A percentile compares a stretch with the other conserved stretches of the same genome.
Evolutionary conservation across 2,888 invertebrate genomes (phyloP).

Genomic region (Drosophila quinaria): DNA sequence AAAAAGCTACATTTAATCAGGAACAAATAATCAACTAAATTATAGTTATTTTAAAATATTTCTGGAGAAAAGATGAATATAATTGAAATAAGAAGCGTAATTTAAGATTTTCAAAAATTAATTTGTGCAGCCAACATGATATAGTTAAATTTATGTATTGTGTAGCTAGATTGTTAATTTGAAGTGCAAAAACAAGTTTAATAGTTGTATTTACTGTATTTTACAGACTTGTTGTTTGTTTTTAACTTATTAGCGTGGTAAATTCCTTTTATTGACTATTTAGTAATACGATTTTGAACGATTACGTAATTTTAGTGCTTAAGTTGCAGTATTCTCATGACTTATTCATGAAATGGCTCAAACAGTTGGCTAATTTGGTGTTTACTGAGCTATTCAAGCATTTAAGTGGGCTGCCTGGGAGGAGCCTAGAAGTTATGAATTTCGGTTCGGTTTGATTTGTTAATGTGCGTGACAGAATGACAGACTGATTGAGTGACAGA

Average conservation of each 20-base stretch:
- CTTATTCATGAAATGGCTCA: constrained; percentile 42
- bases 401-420: constrained; percentile 15
- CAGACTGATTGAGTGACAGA: constrained; percentile 10
- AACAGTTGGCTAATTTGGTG: constrained; percentile 41
- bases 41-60: neutral
- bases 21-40: neutral
- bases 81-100: neutral
- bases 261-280: constrained; percentile 31
- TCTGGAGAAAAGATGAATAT: neutral
- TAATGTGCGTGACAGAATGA: constrained; percentile 37
- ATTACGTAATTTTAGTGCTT: constrained; percentile 34
- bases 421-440: constrained; percentile 13
- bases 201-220: constrained; percentile 1
- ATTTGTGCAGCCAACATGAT: neutral
- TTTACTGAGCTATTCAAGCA: constrained; percentile 36
- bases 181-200: neutral
- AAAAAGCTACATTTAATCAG: neutral
- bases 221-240: constrained; percentile 7
- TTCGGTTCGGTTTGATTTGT: constrained; percentile 21
- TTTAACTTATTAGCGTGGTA: constrained; percentile 11
- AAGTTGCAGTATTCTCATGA: constrained; percentile 41
- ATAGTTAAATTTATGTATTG: neutral
- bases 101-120: neutral
- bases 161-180: neutral
- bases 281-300: constrained; percentile 16